A percentile compares a stretch with the other conserved stretches of the same genome.
Evolutionary conservation across 2,888 invertebrate genomes (phyloP).

Genomic region (Drosophila lacicola): DNA sequence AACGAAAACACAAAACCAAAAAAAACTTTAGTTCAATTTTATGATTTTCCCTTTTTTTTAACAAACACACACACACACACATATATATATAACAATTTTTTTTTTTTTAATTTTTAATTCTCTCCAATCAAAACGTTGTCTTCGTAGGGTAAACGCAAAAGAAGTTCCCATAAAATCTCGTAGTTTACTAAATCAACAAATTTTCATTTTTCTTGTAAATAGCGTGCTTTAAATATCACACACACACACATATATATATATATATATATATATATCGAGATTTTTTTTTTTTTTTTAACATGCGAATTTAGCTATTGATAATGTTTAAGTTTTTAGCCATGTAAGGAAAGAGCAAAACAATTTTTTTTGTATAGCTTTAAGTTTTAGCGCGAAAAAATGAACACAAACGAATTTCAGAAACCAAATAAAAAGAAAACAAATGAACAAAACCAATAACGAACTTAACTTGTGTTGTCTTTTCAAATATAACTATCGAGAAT

Average conservation of each 20-base stretch:
- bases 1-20: slow-evolving; percentile 2
- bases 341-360: slow-evolving; percentile 57
- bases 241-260: slow-evolving; percentile 4
- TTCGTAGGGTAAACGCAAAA: slow-evolving; percentile 36
- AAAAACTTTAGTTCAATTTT: slow-evolving; percentile 62
- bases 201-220: not conserved
- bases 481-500: not conserved
- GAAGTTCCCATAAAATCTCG: slow-evolving; percentile 14
- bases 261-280: slow-evolving; percentile 27
- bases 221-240: too few species aligned
- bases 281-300: slow-evolving; percentile 40
- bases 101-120: not conserved
- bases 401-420: slow-evolving; percentile 79
- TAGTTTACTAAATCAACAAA: slow-evolving; percentile 20
- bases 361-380: slow-evolving; percentile 76
- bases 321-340: slow-evolving; percentile 71
- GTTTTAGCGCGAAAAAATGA: slow-evolving; percentile 78
- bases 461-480: slow-evolving; percentile 1
- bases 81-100: not conserved
- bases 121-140: slow-evolving; percentile 25
- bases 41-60: slow-evolving; percentile 31
- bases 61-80: not conserved
- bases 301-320: slow-evolving; percentile 76
- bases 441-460: slow-evolving; percentile 41
- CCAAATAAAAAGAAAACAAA: slow-evolving; percentile 64